Evolutionary conservation across 2,113 vertebrate genomes (phyloP).

Genomic region (Gila orcuttii): DNA sequence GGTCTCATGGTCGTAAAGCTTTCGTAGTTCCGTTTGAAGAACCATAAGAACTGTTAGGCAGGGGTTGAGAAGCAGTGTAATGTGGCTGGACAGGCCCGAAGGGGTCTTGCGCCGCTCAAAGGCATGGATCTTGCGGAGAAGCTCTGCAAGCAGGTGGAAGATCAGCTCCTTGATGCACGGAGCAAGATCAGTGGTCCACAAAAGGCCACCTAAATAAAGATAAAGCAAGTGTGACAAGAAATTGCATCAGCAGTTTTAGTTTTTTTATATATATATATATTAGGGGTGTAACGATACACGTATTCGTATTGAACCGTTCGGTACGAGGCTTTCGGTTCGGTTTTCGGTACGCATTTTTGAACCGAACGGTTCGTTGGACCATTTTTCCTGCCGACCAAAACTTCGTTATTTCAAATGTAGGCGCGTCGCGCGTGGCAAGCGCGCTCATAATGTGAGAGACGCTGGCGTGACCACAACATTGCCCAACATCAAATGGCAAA

Average conservation of each 20-base stretch:
- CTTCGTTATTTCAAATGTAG: too few relatives aligned
- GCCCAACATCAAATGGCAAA: too few relatives aligned
- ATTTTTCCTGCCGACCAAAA: too few relatives aligned
- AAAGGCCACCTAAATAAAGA: slow-evolving; percentile 82
- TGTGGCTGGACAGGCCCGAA: slow-evolving; percentile 86
- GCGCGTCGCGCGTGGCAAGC: too few relatives aligned
- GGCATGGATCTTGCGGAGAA: slow-evolving; percentile 88
- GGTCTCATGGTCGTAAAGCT: slow-evolving; percentile 92
- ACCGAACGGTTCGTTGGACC: too few relatives aligned
- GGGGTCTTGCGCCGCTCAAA: slow-evolving; percentile 90
- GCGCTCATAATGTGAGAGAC: too few relatives aligned
- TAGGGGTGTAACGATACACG: too few relatives aligned
- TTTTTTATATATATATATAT: too few relatives aligned
- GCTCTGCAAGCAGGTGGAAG: slow-evolving; percentile 92
- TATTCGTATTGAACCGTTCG: too few relatives aligned
- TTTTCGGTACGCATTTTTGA: too few relatives aligned
- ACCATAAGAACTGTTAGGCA: slow-evolving; percentile 96
- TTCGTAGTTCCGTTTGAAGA: slow-evolving; percentile 92
- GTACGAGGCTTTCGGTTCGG: too few relatives aligned
- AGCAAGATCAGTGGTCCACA: slow-evolving; percentile 95
- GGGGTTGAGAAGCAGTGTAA: slow-evolving; percentile 92
- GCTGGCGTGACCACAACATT: too few relatives aligned
- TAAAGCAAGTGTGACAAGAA: slow-evolving; percentile 22
- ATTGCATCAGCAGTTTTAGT: neutral
- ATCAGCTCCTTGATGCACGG: slow-evolving; percentile 91